phyloP scores from a whole-genome alignment of 2,888 invertebrate genomes.

The Ischnus inquisitorius region DNA sequence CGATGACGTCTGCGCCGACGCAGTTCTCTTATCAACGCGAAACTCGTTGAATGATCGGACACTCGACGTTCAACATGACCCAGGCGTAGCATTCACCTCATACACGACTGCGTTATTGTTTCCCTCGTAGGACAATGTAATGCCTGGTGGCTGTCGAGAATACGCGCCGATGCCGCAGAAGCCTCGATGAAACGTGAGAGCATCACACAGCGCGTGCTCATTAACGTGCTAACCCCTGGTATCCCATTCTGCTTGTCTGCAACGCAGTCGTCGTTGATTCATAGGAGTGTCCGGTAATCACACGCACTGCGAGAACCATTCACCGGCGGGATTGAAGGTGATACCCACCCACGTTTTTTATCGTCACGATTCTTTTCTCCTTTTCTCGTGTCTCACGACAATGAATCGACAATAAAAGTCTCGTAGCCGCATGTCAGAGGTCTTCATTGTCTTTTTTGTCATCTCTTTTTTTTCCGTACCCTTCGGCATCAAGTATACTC shows the following conservation, averaged over 20 bases:
- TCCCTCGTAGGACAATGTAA: slow-evolving; percentile 30
- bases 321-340: neutral
- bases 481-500: neutral
- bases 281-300: slow-evolving; percentile 36
- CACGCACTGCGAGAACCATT: slow-evolving; percentile 27
- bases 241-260: neutral
- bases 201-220: slow-evolving; percentile 35
- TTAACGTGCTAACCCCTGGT: slow-evolving; percentile 36
- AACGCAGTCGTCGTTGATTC: neutral
- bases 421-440: neutral
- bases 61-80: slow-evolving; percentile 26
- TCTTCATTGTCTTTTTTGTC: slow-evolving; percentile 3
- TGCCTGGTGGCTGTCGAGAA: no score
- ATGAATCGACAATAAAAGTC: slow-evolving; percentile 1
- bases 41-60: slow-evolving; percentile 46
- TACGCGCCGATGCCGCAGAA: neutral
- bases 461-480: neutral
- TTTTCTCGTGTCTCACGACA: neutral
- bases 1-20: slow-evolving; percentile 3
- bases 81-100: slow-evolving; percentile 6
- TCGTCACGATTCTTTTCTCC: neutral
- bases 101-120: slow-evolving; percentile 35
- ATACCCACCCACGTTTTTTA: slow-evolving; percentile 1
- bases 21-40: slow-evolving; percentile 39
- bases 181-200: slow-evolving; percentile 28